Conservation (phyloP, 64 coral and sea anemone species). For the Anthopleura sola region DNA sequence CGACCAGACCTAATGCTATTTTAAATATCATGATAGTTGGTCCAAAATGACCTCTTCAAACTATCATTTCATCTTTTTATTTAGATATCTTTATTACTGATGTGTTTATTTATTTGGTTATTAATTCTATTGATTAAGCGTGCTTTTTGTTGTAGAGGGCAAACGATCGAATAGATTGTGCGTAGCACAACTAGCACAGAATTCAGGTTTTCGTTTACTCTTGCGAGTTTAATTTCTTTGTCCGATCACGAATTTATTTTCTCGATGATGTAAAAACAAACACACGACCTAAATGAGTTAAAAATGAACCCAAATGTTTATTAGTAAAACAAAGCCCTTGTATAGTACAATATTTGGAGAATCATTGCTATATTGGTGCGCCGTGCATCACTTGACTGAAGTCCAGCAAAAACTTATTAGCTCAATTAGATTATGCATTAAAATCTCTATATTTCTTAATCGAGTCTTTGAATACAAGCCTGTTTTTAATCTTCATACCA, state of each 20-base stretch:
- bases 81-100: neutral
- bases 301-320: neutral
- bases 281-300: neutral
- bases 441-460: neutral
- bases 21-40: neutral
- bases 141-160: neutral
- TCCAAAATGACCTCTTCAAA: neutral
- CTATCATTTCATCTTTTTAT: neutral
- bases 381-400: neutral
- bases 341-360: neutral
- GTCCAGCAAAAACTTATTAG: neutral
- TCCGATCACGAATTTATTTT: neutral
- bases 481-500: neutral
- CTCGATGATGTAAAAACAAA: neutral
- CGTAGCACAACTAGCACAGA: neutral
- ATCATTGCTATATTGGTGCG: neutral
- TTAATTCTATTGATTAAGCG: neutral
- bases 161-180: neutral
- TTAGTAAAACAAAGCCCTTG: neutral
- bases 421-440: neutral
- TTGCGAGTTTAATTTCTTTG: neutral
- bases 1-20: neutral
- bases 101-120: conserved; percentile 5
- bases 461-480: neutral
- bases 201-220: neutral